Conservation (phyloP, 2,797 vertebrate species). For the Xerus rutilus region DNA sequence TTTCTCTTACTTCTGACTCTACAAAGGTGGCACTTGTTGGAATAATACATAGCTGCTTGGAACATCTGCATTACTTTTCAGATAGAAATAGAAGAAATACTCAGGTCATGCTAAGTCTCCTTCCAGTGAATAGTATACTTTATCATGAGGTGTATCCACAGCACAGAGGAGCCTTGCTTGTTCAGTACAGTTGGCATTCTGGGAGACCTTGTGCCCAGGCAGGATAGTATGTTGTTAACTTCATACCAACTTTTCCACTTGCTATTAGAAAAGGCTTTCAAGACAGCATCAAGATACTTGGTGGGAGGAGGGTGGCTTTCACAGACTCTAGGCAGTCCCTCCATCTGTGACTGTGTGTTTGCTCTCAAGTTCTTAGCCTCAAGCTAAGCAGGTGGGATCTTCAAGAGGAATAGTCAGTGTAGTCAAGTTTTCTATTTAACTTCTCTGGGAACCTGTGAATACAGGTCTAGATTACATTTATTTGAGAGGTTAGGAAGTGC, state of each 20-base stretch:
- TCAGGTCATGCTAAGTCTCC: neutral
- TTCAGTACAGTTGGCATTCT: neutral
- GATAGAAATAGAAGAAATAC: neutral
- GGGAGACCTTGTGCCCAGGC: neutral
- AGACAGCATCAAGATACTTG: neutral
- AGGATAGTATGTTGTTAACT: neutral
- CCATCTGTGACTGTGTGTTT: neutral
- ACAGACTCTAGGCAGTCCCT: neutral
- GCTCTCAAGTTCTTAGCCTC: slow-evolving; percentile 4
- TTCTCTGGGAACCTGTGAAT: neutral
- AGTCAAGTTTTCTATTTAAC: neutral
- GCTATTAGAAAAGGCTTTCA: slow-evolving; percentile 48
- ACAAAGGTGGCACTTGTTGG: neutral
- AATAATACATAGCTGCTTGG: neutral
- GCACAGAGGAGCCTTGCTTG: neutral
- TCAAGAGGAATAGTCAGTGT: neutral
- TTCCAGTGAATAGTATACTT: neutral
- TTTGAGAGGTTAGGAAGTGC: neutral
- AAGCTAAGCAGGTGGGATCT: neutral
- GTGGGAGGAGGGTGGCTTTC: neutral
- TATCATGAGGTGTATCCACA: neutral
- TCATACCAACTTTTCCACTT: neutral
- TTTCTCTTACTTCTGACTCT: neutral
- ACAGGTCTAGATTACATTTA: neutral
- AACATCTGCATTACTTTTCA: neutral